Conservation (phyloP, 1,140 invertebrate genomes). For the Berghia stephanieae region DNA sequence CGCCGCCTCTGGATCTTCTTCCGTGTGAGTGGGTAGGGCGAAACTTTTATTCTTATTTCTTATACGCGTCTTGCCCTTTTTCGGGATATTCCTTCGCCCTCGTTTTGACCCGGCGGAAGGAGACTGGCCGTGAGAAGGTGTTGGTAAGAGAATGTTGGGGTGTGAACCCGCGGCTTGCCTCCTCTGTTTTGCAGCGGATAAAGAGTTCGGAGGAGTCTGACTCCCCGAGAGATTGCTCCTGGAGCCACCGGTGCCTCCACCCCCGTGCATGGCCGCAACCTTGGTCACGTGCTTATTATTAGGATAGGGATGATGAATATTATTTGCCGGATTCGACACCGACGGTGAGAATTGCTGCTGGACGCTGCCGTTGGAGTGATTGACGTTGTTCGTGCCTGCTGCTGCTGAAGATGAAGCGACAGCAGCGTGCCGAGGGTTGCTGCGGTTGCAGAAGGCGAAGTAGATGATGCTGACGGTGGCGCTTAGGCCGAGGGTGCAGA, state of each 20-base stretch:
- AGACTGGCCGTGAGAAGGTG: background rate
- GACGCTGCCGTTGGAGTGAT: no score
- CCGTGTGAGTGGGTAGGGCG: background rate
- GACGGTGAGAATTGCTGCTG: background rate
- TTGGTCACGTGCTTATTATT: background rate
- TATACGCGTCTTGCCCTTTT: no score
- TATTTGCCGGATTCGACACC: background rate
- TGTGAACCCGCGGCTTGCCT: background rate
- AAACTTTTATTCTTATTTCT: no score
- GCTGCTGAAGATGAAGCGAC: background rate
- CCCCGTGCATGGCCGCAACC: background rate
- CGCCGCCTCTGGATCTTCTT: constrained; percentile 21
- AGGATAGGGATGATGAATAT: background rate
- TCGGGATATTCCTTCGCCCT: no score
- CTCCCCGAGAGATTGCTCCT: background rate
- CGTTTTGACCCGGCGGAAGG: background rate
- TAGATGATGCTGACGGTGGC: constrained; percentile 37
- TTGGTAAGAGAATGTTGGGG: background rate
- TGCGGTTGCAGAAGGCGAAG: constrained; percentile 35
- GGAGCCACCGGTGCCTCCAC: background rate
- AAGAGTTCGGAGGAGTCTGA: background rate
- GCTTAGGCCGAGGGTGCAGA: constrained; percentile 31
- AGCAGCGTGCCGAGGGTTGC: background rate
- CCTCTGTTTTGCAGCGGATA: background rate
- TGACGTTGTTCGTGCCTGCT: background rate